Base-by-base conservation (phyloP, 2,797 vertebrate genomes). In the Tapera naevia region DNA sequence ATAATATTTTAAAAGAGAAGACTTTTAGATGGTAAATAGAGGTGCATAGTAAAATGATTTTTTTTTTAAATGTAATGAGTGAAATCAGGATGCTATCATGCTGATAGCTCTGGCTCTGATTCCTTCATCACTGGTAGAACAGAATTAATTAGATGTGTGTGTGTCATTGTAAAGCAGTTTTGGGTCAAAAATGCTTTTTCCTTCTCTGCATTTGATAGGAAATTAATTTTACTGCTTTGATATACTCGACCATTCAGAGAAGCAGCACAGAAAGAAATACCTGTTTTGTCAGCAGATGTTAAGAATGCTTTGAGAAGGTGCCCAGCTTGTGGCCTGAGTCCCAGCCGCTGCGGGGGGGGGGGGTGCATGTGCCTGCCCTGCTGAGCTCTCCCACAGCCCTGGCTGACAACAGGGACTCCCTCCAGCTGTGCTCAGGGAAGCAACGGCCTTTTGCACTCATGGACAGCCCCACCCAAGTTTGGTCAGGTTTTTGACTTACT, bases 261-360 rank as follows among this genome's bases (percentile, higher is more conserved):
- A 37, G 39, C 39, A 41, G 39, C 39, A 41, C 10, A 41, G 39
- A 41, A 41, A 39, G 41, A 41, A 41, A 41, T 41, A 41, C 11
- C 19, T 11, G 7, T 70, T 85, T 64, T 21, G 32, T 57, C 53
- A 70, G 46, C 73, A 91, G 57, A 87, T 9, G 9, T 0, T 9
- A 35, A 16, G 17, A 41, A 48, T 0, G 0, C 75, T 80, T 25
- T 78, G 33, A 74, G 45, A 73, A 48, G 0, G 1, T 46, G 28
- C 61, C 28, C 24, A 69, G 24, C 6, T 24, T 41, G 37, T 41
- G 43, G 17, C 33, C n/a, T 6, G 7, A 74, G 33, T 14, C 0
- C 0, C 45, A 54, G 41, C 25, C 1, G 2, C 15, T 41, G 39
- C 14, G 10, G 14, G 39, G 12, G 8, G 1, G 12, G 19, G 14